Conservation (phyloP, 2,888 invertebrate genomes). For the Drosophila picticornis region DNA sequence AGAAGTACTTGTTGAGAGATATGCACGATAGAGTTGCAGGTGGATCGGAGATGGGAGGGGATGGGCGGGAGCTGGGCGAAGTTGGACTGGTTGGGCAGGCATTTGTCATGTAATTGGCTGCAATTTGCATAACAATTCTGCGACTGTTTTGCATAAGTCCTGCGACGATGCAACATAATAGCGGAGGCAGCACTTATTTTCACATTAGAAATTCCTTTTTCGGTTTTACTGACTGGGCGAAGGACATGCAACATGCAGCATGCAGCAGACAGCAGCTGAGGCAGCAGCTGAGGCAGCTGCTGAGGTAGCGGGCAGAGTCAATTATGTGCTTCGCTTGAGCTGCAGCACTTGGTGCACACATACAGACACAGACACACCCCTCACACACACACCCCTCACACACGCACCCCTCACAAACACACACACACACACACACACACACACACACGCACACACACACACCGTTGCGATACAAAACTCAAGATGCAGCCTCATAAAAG, state of each 20-base stretch:
- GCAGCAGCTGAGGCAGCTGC: slow-evolving; percentile 19
- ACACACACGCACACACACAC: background rate
- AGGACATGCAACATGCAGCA: slow-evolving; percentile 29
- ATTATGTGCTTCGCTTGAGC: slow-evolving; percentile 81
- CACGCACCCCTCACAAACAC: background rate
- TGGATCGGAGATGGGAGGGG: background rate
- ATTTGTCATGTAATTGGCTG: slow-evolving; percentile 79
- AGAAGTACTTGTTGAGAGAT: slow-evolving; percentile 18
- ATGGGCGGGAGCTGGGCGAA: background rate
- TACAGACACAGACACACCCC: background rate
- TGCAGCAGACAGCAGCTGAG: slow-evolving; percentile 17
- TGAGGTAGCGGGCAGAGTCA: slow-evolving; percentile 65
- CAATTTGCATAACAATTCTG: slow-evolving; percentile 82
- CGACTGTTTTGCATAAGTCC: slow-evolving; percentile 78
- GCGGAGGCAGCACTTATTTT: slow-evolving; percentile 74
- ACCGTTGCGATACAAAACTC: slow-evolving; percentile 23
- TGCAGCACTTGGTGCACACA: slow-evolving; percentile 55
- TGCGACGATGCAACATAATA: slow-evolving; percentile 79
- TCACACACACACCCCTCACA: background rate
- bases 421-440: slow-evolving; percentile 18
- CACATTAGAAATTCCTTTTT: slow-evolving; percentile 81
- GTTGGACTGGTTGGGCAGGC: slow-evolving; percentile 51
- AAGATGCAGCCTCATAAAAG: slow-evolving; percentile 72
- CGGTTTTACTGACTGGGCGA: slow-evolving; percentile 39
- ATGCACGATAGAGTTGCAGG: background rate